A percentile compares a stretch with the other conserved stretches of the same genome.
phyloP scores from a whole-genome alignment of 2,113 vertebrate genomes.

The Noctilio leporinus region DNA sequence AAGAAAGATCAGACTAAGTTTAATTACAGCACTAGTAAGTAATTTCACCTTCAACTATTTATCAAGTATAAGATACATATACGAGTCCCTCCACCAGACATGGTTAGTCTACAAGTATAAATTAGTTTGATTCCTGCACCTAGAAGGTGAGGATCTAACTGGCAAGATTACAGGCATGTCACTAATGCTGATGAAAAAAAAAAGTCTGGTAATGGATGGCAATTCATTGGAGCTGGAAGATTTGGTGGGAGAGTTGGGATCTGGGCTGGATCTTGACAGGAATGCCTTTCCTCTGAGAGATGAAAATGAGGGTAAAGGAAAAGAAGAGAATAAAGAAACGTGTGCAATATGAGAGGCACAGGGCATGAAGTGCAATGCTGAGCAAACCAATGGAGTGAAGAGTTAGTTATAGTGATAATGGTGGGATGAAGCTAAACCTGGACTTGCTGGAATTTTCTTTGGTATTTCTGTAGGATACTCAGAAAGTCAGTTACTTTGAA shows the following conservation, averaged over 20 bases:
- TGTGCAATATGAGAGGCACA: background rate
- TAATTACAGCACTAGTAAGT: conserved; percentile 23
- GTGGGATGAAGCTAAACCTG: background rate
- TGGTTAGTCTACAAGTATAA: background rate
- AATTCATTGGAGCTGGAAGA: background rate
- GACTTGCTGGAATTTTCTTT: background rate
- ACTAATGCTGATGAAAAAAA: background rate
- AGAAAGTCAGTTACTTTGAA: background rate
- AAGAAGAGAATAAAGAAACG: background rate
- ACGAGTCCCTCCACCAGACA: background rate
- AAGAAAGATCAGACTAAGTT: conserved; percentile 17
- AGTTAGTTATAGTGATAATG: background rate
- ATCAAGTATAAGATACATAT: conserved; percentile 32
- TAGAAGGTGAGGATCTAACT: background rate
- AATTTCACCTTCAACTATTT: conserved; percentile 51
- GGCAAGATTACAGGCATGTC: background rate
- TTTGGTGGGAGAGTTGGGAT: background rate
- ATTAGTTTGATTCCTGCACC: background rate
- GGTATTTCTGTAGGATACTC: background rate
- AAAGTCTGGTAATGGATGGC: background rate
- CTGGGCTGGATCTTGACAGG: background rate
- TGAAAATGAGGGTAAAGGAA: background rate
- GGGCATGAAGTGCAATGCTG: background rate
- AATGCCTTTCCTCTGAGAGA: background rate
- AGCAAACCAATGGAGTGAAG: background rate